These are phyloP conservation scores for Ganaspis brasiliensis DNA, from an alignment of 2,888 invertebrate species.

Conservation along the genomic window DNA sequence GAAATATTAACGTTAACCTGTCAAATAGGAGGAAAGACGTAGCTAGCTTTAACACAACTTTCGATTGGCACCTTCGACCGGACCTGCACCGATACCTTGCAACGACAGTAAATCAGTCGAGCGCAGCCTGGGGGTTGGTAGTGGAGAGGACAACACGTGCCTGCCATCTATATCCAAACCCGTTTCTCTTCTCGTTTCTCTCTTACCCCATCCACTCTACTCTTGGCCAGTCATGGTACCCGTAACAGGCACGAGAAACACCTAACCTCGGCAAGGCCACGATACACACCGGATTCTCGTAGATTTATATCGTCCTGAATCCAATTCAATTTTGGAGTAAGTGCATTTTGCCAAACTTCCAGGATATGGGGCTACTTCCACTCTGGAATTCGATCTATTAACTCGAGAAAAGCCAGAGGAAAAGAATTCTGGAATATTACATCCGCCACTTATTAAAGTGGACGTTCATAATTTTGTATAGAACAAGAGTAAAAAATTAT, in stretches of 20 bases:
- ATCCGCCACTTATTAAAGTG: conserved; percentile 1
- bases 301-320: conserved; percentile 71
- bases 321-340: conserved; percentile 68
- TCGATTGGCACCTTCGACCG: conserved; percentile 73
- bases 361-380: not conserved
- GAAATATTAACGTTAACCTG: not conserved
- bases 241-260: conserved; percentile 62
- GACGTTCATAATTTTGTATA: not conserved
- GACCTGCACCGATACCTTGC: conserved; percentile 67
- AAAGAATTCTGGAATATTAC: conserved; percentile 7
- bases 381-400: conserved; percentile 13
- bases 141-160: conserved; percentile 74
- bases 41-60: conserved; percentile 73
- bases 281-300: conserved; percentile 66
- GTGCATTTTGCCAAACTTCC: conserved; percentile 14
- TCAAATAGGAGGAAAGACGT: conserved; percentile 60
- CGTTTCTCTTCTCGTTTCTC: conserved; percentile 58
- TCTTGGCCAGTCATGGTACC: conserved; percentile 48
- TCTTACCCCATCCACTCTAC: conserved; percentile 41
- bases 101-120: conserved; percentile 74
- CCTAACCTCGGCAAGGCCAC: conserved; percentile 62
- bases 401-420: conserved; percentile 2
- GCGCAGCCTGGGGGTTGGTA: conserved; percentile 68
- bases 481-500: not conserved
- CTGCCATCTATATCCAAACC: conserved; percentile 73